phyloP scores from a whole-genome alignment of 2,797 vertebrate species.

The Sylvilagus floridanus region DNA sequence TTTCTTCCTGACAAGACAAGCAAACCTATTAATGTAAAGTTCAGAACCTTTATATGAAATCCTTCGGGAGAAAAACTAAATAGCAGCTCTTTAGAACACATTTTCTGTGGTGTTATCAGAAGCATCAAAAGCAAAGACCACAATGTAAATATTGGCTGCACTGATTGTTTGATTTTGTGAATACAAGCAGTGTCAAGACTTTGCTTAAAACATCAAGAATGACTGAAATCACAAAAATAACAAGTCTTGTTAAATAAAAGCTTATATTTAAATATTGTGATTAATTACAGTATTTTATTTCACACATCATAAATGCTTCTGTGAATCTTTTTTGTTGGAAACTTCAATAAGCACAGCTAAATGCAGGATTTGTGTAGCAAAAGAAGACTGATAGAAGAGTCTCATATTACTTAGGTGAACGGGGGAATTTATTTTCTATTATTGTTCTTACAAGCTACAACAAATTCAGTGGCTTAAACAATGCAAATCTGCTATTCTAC shows the following conservation, averaged over 20 bases:
- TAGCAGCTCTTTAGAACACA: slow-evolving; percentile 4
- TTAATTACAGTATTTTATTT: neutral
- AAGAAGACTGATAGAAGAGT: neutral
- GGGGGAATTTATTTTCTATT: neutral
- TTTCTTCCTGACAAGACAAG: slow-evolving; percentile 34
- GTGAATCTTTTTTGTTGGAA: neutral
- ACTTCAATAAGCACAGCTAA: neutral
- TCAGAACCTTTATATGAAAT: slow-evolving; percentile 42
- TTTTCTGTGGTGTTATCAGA: neutral
- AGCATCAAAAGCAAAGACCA: neutral
- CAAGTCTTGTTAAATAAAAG: neutral
- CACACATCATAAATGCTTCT: neutral
- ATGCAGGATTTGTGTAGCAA: neutral
- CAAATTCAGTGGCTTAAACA: neutral
- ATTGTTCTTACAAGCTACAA: neutral
- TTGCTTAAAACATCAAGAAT: neutral
- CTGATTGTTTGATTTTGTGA: neutral
- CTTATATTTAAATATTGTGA: neutral
- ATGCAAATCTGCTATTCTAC: neutral
- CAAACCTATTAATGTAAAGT: slow-evolving; percentile 64
- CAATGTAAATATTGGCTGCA: neutral
- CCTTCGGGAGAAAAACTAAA: slow-evolving; percentile 37
- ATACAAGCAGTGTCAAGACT: neutral
- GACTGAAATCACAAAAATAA: neutral
- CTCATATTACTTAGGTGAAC: neutral